Evolutionary conservation across 2,797 vertebrate genomes (phyloP), one percentile per base, ranked within the genome.

Genomic region (Luscinia megarhynchos): DNA sequence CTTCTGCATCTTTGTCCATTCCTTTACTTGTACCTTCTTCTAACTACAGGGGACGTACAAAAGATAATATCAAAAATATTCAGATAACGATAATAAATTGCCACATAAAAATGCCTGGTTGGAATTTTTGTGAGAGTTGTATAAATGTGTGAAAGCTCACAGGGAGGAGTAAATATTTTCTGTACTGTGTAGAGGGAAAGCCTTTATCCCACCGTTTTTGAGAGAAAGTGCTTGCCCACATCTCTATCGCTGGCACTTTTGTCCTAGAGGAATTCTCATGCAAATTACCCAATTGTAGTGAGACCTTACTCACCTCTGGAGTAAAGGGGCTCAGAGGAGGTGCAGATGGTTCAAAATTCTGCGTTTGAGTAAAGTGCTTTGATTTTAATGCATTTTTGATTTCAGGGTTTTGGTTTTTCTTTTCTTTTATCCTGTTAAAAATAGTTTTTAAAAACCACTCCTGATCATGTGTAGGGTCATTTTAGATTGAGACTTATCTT

Each of bases 1-100:
- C 98, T 55, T 98, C 95, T 50, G 98, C 98, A 10, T 99, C 98
- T 73, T 97, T 98, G 98, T 97, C 98, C 98, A 99, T 98, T 96
- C 98, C 98, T 66, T 97, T 97, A 98, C 96, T 98, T 19, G 98
- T 95, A 58, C 98, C 98, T 97, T 98, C 98, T 98, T 98, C 97
- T 90, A 91, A 82, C 98, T 98, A 53, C 70, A 94, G 59, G 74
- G 90, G 58, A 84, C 43, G 69, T 30, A 58, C 67, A 70, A 53
- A 64, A 84, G 24, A n/a, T 12, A 57, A 12, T 50, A 48, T 87
- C 53, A 6, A 54, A 76, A 83, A 58, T 3, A 43, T 23, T 92
- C 41, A 81, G 81, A 29, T 40, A 43, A 20, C 5, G 1, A 38
- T 45, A 13, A 61, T 59, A 68, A 85, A 24, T 24, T 11, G 18